Percentiles rank a stretch among this genome's conserved stretches.
These are phyloP conservation scores for Dromiciops gliroides DNA, from an alignment of 2,113 vertebrate genomes.

Conservation along the genomic window DNA sequence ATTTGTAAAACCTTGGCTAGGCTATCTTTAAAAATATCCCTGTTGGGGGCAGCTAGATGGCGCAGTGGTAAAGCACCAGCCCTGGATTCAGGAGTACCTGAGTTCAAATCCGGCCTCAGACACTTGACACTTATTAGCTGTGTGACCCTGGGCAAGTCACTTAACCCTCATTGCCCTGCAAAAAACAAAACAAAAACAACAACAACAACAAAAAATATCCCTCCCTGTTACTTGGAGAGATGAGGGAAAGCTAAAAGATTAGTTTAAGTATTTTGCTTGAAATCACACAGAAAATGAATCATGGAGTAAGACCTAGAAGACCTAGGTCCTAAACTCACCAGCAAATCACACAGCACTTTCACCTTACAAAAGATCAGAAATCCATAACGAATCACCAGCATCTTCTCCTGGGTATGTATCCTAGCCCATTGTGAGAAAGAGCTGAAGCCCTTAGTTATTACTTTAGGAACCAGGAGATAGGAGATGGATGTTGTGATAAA, in stretches of 20 bases:
- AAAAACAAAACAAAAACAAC: too few species aligned
- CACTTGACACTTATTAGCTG: too few species aligned
- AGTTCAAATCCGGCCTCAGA: too few species aligned
- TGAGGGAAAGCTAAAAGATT: not conserved
- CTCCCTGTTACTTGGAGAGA: not conserved
- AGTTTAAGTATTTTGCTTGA: not conserved
- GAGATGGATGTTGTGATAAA: slow-evolving; percentile 65
- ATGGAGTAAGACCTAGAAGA: not conserved
- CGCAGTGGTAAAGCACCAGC: too few species aligned
- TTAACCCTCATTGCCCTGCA: too few species aligned
- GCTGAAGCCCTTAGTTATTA: not conserved
- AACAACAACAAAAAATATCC: not conserved
- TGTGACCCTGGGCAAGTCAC: too few species aligned
- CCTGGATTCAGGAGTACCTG: too few species aligned
- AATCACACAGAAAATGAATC: not conserved
- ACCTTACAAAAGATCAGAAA: not conserved
- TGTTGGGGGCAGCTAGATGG: too few species aligned
- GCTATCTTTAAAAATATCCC: not conserved
- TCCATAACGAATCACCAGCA: rapidly evolving
- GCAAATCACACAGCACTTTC: not conserved
- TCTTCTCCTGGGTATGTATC: not conserved
- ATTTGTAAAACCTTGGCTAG: not conserved
- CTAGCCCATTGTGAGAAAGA: not conserved
- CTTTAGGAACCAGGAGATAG: slow-evolving; percentile 50
- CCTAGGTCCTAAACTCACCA: not conserved